A percentile compares a stretch with the other conserved stretches of the same genome.
These are phyloP conservation scores for Corticium candelabrum DNA, from an alignment of 37 sponge, comb jelly and placozoan species.

Conservation along the genomic window DNA sequence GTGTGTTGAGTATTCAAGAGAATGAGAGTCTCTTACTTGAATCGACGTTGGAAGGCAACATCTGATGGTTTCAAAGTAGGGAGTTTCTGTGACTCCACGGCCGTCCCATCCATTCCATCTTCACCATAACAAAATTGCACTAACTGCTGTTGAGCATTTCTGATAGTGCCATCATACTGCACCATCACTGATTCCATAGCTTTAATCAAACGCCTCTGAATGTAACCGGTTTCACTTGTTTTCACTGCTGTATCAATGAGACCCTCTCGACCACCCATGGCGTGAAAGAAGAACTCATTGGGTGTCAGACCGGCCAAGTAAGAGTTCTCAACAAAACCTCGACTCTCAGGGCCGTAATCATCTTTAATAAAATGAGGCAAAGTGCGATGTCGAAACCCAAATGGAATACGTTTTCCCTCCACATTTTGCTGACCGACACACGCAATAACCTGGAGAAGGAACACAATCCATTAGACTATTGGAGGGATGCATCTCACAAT, in stretches of 20 bases:
- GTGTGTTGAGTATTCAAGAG: background rate
- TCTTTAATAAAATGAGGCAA: constrained; percentile 99
- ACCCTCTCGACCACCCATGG: constrained; percentile 99
- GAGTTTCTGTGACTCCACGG: constrained; percentile 92
- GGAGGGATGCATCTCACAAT: no score
- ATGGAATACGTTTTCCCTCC: constrained; percentile 98
- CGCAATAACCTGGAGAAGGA: constrained; percentile 76
- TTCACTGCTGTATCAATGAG: constrained; percentile 99
- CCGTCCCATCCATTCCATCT: constrained; percentile 97
- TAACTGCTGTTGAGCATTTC: constrained; percentile 85
- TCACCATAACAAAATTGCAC: constrained; percentile 96
- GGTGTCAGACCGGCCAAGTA: constrained; percentile 98
- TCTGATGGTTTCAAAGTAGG: constrained; percentile 74
- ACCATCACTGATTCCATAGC: constrained; percentile 98
- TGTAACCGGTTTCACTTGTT: constrained; percentile 98
- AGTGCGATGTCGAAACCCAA: constrained; percentile 95
- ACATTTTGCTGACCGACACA: constrained; percentile 99
- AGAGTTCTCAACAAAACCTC: constrained; percentile 99
- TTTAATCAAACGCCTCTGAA: constrained; percentile 96
- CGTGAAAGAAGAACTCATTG: constrained; percentile 99
- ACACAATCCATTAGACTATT: background rate
- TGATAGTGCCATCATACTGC: constrained; percentile 91
- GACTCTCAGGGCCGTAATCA: constrained; percentile 98
- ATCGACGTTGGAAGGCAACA: constrained; percentile 66
- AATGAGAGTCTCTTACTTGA: no score